These are phyloP conservation scores for Phaedon cochleariae DNA, from an alignment of 2,888 invertebrate genomes.

Conservation along the genomic window DNA sequence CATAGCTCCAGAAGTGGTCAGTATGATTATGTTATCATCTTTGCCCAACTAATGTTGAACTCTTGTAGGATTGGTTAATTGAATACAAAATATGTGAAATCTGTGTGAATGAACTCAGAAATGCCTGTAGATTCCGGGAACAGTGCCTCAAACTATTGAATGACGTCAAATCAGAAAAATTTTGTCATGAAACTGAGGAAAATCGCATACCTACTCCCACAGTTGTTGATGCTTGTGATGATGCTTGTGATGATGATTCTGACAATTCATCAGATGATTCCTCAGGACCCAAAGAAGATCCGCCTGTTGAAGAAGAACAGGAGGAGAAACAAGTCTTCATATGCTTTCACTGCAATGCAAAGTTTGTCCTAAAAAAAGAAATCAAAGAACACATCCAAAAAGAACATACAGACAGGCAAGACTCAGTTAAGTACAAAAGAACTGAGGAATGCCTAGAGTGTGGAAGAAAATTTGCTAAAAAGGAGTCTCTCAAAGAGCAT, in stretches of 20 bases:
- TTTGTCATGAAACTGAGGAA: slow-evolving; percentile 18
- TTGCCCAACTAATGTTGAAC: neutral
- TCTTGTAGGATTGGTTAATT: slow-evolving; percentile 43
- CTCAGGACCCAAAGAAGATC: neutral
- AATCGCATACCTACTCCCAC: neutral
- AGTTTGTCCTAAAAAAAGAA: slow-evolving; percentile 36
- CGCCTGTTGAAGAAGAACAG: slow-evolving; percentile 12
- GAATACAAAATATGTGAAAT: slow-evolving; percentile 37
- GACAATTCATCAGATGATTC: neutral
- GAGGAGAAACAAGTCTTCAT: slow-evolving; percentile 27
- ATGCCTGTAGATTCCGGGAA: slow-evolving; percentile 40
- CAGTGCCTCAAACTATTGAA: slow-evolving; percentile 36
- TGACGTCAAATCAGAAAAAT: slow-evolving; percentile 17
- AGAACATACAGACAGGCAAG: slow-evolving; percentile 25
- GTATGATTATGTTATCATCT: neutral
- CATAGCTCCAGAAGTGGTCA: slow-evolving; percentile 44
- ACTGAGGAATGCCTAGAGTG: slow-evolving; percentile 33
- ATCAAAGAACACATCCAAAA: slow-evolving; percentile 36
- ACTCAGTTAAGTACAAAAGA: slow-evolving; percentile 28
- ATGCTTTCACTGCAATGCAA: slow-evolving; percentile 40
- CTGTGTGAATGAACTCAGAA: slow-evolving; percentile 37
- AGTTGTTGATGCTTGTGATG: slow-evolving; percentile 15
- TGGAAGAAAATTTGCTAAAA: slow-evolving; percentile 35
- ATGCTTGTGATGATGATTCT: slow-evolving; percentile 16
- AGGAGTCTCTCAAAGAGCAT: slow-evolving; percentile 33